A percentile compares a stretch with the other conserved stretches of the same genome.
Evolutionary conservation across 2,888 invertebrate genomes (phyloP).

Genomic region (Pogonocherus hispidulus): DNA sequence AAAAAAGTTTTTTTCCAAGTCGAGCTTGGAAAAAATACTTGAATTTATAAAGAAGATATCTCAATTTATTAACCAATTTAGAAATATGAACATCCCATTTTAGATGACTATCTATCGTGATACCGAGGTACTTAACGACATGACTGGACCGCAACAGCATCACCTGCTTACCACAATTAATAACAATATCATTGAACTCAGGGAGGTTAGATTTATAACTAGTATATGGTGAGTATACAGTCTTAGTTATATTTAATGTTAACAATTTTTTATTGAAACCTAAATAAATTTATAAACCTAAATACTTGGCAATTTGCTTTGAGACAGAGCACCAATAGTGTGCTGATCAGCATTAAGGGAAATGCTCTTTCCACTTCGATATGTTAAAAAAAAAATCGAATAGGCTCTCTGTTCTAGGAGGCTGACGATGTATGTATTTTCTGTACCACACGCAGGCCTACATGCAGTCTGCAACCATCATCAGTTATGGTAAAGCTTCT

Average conservation of each 20-base stretch:
- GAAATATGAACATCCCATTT: neutral
- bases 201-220: neutral
- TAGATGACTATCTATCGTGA: slow-evolving; percentile 1
- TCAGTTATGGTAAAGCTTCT: no score
- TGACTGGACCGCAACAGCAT: neutral
- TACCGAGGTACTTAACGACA: neutral
- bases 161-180: neutral
- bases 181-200: neutral
- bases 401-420: no score
- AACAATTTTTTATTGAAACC: neutral
- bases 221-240: neutral
- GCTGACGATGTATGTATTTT: no score
- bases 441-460: no score
- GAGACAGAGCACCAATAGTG: no score
- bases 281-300: no score
- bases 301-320: no score
- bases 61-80: neutral
- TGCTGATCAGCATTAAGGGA: no score
- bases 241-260: neutral
- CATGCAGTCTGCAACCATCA: no score
- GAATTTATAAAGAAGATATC: slow-evolving; percentile 6
- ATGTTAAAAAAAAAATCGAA: no score
- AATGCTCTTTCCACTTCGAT: no score
- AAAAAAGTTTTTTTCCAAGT: neutral
- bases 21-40: no score